Evolutionary conservation across 2,797 vertebrate species (phyloP).

Genomic region (Poeciliopsis turneri): DNA sequence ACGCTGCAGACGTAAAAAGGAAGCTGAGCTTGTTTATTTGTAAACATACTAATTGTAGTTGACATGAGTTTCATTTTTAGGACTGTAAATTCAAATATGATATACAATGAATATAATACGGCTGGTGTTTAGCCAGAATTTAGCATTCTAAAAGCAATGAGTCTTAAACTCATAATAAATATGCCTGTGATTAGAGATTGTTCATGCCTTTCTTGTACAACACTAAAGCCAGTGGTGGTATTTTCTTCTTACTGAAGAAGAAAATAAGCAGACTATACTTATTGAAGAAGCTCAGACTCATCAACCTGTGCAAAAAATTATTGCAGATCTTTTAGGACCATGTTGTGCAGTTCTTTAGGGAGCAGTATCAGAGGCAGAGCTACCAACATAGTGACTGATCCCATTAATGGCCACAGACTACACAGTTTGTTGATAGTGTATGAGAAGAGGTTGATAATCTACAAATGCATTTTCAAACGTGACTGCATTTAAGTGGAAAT

Average conservation of each 20-base stretch:
- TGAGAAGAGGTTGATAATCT: neutral
- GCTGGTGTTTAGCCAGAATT: neutral
- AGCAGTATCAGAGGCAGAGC: neutral
- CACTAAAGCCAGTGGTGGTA: neutral
- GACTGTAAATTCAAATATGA: neutral
- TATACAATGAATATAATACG: neutral
- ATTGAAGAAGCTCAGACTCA: neutral
- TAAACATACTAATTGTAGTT: slow-evolving; percentile 23
- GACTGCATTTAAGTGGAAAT: neutral
- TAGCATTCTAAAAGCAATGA: neutral
- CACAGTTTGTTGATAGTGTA: neutral
- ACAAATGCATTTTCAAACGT: neutral
- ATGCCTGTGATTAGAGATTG: neutral
- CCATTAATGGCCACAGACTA: neutral
- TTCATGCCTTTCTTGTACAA: neutral
- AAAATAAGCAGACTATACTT: neutral
- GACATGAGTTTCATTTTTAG: slow-evolving; percentile 14
- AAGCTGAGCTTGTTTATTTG: neutral
- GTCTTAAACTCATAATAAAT: neutral
- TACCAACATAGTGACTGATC: neutral
- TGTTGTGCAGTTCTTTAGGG: neutral
- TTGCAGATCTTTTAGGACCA: neutral
- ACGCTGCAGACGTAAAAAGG: slow-evolving; percentile 36
- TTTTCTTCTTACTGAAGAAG: neutral
- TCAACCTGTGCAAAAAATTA: neutral